phyloP scores from a whole-genome alignment of 2,888 invertebrate species.

The Molanna angustata region DNA sequence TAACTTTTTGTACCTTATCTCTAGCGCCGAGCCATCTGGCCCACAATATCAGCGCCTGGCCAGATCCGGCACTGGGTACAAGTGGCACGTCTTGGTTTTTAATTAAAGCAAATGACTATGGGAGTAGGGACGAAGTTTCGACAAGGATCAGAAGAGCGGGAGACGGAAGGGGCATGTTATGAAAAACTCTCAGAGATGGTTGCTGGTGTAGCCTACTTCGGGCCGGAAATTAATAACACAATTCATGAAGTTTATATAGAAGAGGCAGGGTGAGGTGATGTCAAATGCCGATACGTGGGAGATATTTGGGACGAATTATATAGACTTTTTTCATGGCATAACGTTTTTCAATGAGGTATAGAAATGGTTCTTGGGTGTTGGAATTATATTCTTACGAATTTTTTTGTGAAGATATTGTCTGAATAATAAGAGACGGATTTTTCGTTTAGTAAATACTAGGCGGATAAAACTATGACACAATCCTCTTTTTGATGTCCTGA shows the following conservation, averaged over 20 bases:
- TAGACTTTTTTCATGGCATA: too few relatives aligned
- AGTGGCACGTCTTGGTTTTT: constrained; percentile 18
- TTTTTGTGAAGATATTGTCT: too few relatives aligned
- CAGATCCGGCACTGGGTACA: background rate
- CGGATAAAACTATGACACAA: too few relatives aligned
- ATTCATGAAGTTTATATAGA: constrained; percentile 24
- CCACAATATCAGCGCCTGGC: background rate
- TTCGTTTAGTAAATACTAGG: too few relatives aligned
- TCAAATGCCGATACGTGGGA: constrained; percentile 17
- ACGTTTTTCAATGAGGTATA: too few relatives aligned
- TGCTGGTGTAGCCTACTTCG: background rate
- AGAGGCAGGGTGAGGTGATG: constrained; percentile 12
- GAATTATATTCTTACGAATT: too few relatives aligned
- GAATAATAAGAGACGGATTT: too few relatives aligned
- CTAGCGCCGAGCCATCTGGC: background rate
- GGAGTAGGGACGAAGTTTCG: constrained; percentile 11
- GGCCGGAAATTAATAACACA: constrained; percentile 27
- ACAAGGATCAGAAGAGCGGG: constrained; percentile 1
- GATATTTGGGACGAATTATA: too few relatives aligned
- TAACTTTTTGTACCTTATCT: background rate
- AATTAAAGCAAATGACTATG: constrained; percentile 31
- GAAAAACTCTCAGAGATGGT: background rate
- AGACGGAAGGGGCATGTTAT: background rate
- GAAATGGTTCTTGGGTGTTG: too few relatives aligned
- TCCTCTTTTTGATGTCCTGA: too few relatives aligned